Evolutionary conservation across 2,797 vertebrate species (phyloP).

Genomic region (Cephalopachus bancanus): DNA sequence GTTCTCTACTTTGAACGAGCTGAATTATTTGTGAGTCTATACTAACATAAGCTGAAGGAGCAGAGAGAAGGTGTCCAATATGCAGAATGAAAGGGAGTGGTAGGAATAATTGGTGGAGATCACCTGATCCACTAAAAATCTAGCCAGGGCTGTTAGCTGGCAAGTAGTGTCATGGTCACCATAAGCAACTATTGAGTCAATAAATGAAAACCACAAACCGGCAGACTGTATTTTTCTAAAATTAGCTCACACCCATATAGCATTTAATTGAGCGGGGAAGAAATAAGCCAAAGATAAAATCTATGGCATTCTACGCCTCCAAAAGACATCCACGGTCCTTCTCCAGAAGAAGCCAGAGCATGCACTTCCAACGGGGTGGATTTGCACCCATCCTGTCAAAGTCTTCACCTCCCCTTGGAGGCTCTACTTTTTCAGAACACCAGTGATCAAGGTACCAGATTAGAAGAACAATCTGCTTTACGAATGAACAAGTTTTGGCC

Average conservation of each 20-base stretch:
- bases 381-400: neutral
- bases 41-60: neutral
- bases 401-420: neutral
- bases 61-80: neutral
- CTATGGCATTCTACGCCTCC: neutral
- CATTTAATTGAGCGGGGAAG: neutral
- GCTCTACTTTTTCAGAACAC: conserved; percentile 46
- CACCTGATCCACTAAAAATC: neutral
- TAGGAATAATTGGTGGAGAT: neutral
- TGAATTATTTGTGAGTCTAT: neutral
- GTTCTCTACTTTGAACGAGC: conserved; percentile 9
- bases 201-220: neutral
- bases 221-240: neutral
- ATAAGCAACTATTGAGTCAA: conserved; percentile 7
- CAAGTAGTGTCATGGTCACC: neutral
- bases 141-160: neutral
- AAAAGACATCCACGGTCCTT: neutral
- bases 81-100: neutral
- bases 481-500: conserved; percentile 2
- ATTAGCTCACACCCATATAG: neutral
- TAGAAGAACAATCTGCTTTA: conserved; percentile 31
- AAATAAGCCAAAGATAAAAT: conserved; percentile 44
- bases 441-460: neutral
- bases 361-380: neutral
- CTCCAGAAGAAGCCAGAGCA: neutral